Conservation (phyloP, 2,113 vertebrate genomes). For the Irena cyanogastra region DNA sequence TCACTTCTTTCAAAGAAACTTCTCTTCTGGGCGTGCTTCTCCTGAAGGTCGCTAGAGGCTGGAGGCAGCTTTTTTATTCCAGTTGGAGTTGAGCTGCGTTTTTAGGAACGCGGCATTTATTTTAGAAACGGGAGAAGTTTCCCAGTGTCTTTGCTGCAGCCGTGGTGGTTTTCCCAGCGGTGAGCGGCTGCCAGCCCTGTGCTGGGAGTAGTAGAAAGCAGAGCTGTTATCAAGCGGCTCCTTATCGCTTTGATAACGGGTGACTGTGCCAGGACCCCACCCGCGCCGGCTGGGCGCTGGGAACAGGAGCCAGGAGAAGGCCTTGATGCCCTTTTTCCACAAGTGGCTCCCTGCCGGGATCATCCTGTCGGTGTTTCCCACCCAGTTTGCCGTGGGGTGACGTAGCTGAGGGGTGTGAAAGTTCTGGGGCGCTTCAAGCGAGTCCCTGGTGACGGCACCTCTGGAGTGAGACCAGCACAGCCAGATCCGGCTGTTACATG, state of each 20-base stretch:
- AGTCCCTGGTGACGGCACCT: not conserved
- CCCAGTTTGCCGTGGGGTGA: accelerated
- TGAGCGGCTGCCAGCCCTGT: not conserved
- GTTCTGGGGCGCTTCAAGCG: accelerated
- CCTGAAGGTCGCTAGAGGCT: not conserved
- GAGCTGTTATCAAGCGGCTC: not conserved
- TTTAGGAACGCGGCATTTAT: not conserved
- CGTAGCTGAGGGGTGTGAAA: not conserved
- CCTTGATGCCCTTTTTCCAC: not conserved
- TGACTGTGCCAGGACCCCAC: not conserved
- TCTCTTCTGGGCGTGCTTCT: not conserved
- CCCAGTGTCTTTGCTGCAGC: not conserved
- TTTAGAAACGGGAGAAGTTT: not conserved
- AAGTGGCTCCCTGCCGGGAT: not conserved
- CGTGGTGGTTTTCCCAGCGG: not conserved
- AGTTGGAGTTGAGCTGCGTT: not conserved
- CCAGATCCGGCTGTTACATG: accelerated
- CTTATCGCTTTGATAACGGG: not conserved
- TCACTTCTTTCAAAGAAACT: not conserved
- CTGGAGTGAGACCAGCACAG: not conserved
- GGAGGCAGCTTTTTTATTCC: not conserved
- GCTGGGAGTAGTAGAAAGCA: not conserved
- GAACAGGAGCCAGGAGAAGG: not conserved
- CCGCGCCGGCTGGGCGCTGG: not conserved
- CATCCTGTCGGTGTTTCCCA: accelerated